Evolutionary conservation across 2,113 vertebrate genomes (phyloP), one percentile per base, ranked within the genome.

Genomic region (Arothron firmamentum): DNA sequence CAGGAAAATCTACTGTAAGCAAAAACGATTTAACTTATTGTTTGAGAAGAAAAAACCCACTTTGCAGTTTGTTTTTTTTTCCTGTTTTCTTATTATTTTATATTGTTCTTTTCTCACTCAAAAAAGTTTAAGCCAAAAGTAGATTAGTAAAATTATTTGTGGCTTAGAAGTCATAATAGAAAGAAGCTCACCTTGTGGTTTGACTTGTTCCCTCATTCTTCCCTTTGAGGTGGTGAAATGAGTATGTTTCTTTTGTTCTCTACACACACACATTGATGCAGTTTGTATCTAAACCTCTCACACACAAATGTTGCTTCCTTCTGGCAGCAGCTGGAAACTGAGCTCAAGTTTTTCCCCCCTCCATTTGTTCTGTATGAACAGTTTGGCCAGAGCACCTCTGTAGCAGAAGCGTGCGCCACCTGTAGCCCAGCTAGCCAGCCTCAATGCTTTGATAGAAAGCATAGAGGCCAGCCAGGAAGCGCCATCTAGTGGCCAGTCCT

Each of bases 1-100:
- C 94, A 18, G 94, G 93, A 25, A 98, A 95, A 85, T 93, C 92
- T 90, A 92, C 91, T 38, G 97, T 98, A 91, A 79, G 69, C 53
- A 53, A 48, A 47, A n/a, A 16, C n/a, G 1, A 6, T 3, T 23
- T 23, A 23, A 28, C 6, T 28, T 28, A 38, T 38, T 12, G n/a
- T 47, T 47, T 47, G 8, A 6, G 6, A 13, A n/a, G 6, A 47
- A 47, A 8, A 28, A 28, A 28, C 25, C 25, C 25, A 28, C 25
- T 28, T 5, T 28, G 4, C 25, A 28, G 25, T 28, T 28, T 5
- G 1, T 1, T 28, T 28, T 43, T 3, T 45, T 45, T 48, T 5
- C 48, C 16, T 41, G 0, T 8, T 6, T 45, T 45, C 16, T 1
- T 17, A 5, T 47, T 17, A 16, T 47, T 43, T 10, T 43, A 5